A percentile compares a stretch with the other conserved stretches of the same genome.
These are phyloP conservation scores for Eulimnadia texana DNA, from an alignment of 1,140 invertebrate genomes.

Conservation along the genomic window DNA sequence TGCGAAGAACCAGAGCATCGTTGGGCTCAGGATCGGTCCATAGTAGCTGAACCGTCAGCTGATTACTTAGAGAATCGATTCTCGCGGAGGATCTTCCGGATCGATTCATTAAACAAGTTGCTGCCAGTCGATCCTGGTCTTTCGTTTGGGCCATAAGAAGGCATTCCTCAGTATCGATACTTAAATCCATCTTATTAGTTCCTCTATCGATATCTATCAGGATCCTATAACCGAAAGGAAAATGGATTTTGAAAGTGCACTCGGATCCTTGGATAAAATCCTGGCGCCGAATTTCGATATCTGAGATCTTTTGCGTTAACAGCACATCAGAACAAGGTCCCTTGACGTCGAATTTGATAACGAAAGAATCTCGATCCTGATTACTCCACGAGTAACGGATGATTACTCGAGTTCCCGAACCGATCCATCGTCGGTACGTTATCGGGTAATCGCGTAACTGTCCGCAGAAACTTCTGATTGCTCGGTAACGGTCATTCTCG, in stretches of 20 bases:
- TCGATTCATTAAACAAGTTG: no score
- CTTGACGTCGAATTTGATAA: neutral
- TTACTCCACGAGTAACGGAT: neutral
- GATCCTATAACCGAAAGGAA: slow-evolving; percentile 45
- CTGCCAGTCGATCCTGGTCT: no score
- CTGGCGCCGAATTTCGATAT: neutral
- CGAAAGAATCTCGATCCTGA: neutral
- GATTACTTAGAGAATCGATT: no score
- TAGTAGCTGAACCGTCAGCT: no score
- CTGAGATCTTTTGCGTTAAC: neutral
- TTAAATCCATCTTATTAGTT: neutral
- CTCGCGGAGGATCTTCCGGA: no score
- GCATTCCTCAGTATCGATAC: neutral
- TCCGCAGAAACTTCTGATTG: neutral
- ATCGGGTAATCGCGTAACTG: neutral
- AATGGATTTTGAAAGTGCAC: slow-evolving; percentile 44
- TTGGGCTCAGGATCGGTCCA: no score
- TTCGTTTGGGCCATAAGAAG: neutral
- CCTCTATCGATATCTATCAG: neutral
- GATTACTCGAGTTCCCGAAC: neutral
- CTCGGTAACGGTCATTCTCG: neutral
- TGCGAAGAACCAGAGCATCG: no score
- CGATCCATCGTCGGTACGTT: neutral
- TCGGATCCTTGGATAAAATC: slow-evolving; percentile 15
- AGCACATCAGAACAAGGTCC: neutral